These are phyloP conservation scores for Lochmaea capreae DNA, from an alignment of 2,888 invertebrate species.

Conservation along the genomic window DNA sequence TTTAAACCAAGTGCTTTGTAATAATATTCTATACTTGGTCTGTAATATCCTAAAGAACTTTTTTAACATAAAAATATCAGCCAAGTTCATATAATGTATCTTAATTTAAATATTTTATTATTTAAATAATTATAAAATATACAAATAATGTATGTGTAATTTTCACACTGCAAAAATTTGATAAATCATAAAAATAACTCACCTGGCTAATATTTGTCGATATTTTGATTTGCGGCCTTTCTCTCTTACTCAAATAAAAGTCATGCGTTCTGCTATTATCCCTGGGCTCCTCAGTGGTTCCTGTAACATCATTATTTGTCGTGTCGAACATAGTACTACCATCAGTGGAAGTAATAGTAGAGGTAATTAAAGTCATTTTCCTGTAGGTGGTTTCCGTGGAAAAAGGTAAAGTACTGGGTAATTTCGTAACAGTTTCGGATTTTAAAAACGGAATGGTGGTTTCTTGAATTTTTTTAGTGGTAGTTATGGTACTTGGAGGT, in stretches of 20 bases:
- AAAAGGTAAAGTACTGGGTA: slow-evolving; percentile 26
- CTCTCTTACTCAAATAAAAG: slow-evolving; percentile 63
- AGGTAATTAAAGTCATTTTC: slow-evolving; percentile 41
- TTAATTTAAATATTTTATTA: not conserved
- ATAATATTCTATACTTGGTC: not conserved
- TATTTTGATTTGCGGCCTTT: slow-evolving; percentile 63
- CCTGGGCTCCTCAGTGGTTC: slow-evolving; percentile 67
- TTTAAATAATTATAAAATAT: slow-evolving; percentile 3
- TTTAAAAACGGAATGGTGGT: slow-evolving; percentile 27
- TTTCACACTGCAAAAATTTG: too few relatives aligned
- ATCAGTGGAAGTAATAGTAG: slow-evolving; percentile 51
- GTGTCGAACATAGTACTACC: slow-evolving; percentile 68
- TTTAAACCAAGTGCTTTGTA: slow-evolving; percentile 9
- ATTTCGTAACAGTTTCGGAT: slow-evolving; percentile 22
- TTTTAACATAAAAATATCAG: not conserved
- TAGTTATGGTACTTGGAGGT: slow-evolving; percentile 31
- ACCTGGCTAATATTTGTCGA: slow-evolving; percentile 64
- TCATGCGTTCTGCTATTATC: slow-evolving; percentile 67
- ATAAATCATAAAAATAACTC: slow-evolving; percentile 42
- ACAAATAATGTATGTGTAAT: too few relatives aligned
- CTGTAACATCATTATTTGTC: slow-evolving; percentile 68
- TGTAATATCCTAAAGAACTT: not conserved
- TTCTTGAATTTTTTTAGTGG: slow-evolving; percentile 33
- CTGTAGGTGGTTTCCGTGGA: slow-evolving; percentile 37
- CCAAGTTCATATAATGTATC: not conserved